Evolutionary conservation across 2,888 invertebrate species (phyloP).

Genomic region (Pyrgus malvae): DNA sequence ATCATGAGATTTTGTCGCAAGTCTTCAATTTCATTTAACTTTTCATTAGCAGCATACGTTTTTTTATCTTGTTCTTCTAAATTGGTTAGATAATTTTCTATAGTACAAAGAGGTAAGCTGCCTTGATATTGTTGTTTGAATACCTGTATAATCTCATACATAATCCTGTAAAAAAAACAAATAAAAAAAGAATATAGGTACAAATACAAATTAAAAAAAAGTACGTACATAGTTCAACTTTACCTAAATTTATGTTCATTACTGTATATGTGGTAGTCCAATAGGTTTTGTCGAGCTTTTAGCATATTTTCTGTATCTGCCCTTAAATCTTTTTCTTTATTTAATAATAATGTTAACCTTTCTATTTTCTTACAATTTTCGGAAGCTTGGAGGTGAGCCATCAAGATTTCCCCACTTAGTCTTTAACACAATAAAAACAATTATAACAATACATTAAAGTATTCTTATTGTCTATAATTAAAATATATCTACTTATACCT

Average conservation of each 20-base stretch:
- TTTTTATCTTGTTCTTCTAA: constrained; percentile 57
- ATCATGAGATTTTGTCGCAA: constrained; percentile 55
- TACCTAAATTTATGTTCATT: constrained; percentile 70
- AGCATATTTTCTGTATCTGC: constrained; percentile 66
- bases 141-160: constrained; percentile 62
- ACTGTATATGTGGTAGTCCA: constrained; percentile 62
- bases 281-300: constrained; percentile 60
- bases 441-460: no score
- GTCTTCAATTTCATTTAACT: constrained; percentile 65
- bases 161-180: constrained; percentile 47
- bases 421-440: constrained; percentile 43
- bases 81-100: constrained; percentile 63
- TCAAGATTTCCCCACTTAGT: constrained; percentile 70
- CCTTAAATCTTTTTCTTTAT: constrained; percentile 63
- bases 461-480: no score
- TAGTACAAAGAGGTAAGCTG: constrained; percentile 56
- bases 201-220: background rate
- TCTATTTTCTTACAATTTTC: constrained; percentile 68
- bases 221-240: background rate
- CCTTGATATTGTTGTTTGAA: constrained; percentile 72
- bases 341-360: constrained; percentile 53
- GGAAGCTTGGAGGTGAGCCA: constrained; percentile 74
- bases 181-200: background rate
- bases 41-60: constrained; percentile 52
- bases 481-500: constrained; percentile 20